phyloP scores from a whole-genome alignment of 1,140 invertebrate genomes.

The Drosophila navojoa region DNA sequence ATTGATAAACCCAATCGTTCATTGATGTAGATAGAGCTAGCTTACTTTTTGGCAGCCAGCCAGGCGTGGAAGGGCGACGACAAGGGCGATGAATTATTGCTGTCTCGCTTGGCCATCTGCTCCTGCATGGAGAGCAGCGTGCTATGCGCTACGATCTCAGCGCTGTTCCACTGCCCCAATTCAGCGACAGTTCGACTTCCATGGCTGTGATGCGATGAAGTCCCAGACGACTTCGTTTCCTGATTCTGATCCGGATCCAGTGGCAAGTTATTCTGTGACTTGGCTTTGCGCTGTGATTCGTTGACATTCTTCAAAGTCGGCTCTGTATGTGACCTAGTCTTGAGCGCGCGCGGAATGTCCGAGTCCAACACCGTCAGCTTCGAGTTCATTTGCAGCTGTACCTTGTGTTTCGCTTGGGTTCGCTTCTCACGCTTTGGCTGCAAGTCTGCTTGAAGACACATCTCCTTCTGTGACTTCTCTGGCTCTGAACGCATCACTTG shows the following conservation, averaged over 20 bases:
- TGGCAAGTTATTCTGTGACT: background rate
- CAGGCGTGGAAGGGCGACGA: conserved; percentile 9
- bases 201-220: background rate
- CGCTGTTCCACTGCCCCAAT: background rate
- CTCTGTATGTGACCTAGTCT: background rate
- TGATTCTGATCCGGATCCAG: background rate
- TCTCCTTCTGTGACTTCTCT: background rate
- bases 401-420: too few relatives aligned
- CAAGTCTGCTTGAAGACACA: background rate
- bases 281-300: background rate
- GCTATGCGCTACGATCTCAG: conserved; percentile 29
- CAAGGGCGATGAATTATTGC: background rate
- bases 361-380: background rate
- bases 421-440: background rate
- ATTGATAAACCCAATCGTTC: too few relatives aligned
- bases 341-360: background rate
- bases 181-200: background rate
- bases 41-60: conserved; percentile 40
- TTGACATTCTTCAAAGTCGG: background rate
- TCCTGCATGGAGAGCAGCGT: conserved; percentile 1
- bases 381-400: too few relatives aligned
- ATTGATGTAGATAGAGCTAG: background rate
- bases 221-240: background rate
- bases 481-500: background rate
- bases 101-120: background rate